phyloP scores from a whole-genome alignment of 1,140 invertebrate species.

The Stegodyphus dumicola region DNA sequence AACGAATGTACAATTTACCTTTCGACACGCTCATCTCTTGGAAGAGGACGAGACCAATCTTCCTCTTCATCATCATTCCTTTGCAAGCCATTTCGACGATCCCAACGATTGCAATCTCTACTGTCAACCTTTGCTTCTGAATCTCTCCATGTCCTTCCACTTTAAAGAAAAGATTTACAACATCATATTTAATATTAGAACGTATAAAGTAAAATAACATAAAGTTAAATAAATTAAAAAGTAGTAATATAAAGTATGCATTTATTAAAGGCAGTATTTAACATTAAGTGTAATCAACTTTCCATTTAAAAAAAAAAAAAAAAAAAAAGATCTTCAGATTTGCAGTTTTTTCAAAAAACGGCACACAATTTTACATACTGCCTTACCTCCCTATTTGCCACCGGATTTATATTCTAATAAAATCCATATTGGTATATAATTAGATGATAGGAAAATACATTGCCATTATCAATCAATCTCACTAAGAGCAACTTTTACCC shows the following conservation, averaged over 20 bases:
- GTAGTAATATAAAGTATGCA: not conserved
- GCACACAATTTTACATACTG: too few species aligned
- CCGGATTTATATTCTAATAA: too few species aligned
- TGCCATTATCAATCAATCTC: too few species aligned
- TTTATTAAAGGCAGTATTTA: not conserved
- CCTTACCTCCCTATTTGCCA: too few species aligned
- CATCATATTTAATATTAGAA: not conserved
- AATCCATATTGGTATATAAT: too few species aligned
- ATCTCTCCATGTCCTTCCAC: constrained; percentile 48
- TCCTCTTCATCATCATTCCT: constrained; percentile 67
- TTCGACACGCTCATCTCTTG: constrained; percentile 87
- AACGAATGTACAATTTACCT: constrained; percentile 65
- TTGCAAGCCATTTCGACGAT: constrained; percentile 61
- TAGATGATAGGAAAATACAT: too few species aligned
- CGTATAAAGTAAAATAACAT: not conserved
- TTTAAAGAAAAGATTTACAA: not conserved
- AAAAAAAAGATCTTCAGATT: not conserved
- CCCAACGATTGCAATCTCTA: constrained; percentile 51
- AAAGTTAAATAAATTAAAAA: not conserved
- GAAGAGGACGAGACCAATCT: constrained; percentile 87
- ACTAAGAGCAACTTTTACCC: too few species aligned
- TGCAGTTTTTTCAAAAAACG: too few species aligned
- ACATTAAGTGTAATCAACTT: too few species aligned
- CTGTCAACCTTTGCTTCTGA: constrained; percentile 43
- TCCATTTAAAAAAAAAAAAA: not conserved